Conservation (phyloP, 1,140 invertebrate species). For the Helicoverpa armigera region DNA sequence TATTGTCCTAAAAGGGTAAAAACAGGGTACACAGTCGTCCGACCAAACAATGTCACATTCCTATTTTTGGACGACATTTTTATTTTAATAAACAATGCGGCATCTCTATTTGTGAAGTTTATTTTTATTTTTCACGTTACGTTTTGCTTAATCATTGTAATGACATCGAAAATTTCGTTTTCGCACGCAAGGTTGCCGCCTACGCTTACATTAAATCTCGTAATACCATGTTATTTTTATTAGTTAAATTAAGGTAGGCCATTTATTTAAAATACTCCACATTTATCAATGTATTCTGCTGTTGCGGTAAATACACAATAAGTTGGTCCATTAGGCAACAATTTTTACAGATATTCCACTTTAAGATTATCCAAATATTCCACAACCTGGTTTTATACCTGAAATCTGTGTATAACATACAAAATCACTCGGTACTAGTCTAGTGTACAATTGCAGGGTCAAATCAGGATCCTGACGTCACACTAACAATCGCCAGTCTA, state of each 20-base stretch:
- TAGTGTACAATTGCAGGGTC: constrained; percentile 5
- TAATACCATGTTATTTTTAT: constrained; percentile 29
- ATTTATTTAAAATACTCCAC: constrained; percentile 11
- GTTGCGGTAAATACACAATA: background rate
- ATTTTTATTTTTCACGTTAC: constrained; percentile 11
- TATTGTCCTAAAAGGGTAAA: constrained; percentile 47
- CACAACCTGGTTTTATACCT: background rate
- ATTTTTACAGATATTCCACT: no score
- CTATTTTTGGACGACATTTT: constrained; percentile 23
- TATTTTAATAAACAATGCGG: constrained; percentile 9
- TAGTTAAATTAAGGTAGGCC: background rate
- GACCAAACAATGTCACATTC: constrained; percentile 12
- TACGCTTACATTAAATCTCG: constrained; percentile 27
- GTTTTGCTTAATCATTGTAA: constrained; percentile 17
- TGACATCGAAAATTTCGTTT: constrained; percentile 28
- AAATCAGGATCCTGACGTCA: constrained; percentile 25
- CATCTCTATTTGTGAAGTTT: constrained; percentile 15
- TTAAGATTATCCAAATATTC: no score
- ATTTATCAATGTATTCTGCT: background rate
- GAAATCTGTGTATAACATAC: background rate
- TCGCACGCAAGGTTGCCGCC: constrained; percentile 41
- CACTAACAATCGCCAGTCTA: constrained; percentile 36
- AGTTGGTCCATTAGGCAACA: no score
- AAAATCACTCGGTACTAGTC: background rate
- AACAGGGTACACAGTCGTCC: constrained; percentile 15